Percentiles rank a stretch among this genome's conserved stretches.
These are phyloP conservation scores for Junonia oenone DNA, from an alignment of 2,888 invertebrate species.

Conservation along the genomic window DNA sequence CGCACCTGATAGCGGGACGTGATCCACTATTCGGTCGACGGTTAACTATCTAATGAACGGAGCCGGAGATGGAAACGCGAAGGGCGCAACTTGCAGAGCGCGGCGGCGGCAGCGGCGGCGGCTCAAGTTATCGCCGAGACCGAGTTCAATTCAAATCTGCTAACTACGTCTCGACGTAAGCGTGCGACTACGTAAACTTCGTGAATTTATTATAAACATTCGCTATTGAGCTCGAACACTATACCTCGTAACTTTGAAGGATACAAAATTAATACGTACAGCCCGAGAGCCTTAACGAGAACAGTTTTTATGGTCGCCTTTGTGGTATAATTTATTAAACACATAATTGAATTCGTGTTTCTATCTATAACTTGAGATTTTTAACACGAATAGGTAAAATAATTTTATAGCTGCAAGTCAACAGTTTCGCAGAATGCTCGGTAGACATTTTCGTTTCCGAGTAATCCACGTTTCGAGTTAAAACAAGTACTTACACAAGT, in stretches of 20 bases:
- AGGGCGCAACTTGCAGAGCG: slow-evolving; percentile 38
- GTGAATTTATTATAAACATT: slow-evolving; percentile 39
- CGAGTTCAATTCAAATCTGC: slow-evolving; percentile 46
- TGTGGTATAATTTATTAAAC: background rate
- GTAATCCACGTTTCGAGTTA: background rate
- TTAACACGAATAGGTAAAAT: background rate
- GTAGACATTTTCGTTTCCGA: background rate
- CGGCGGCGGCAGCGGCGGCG: slow-evolving; percentile 32
- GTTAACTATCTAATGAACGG: slow-evolving; percentile 60
- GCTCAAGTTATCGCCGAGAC: slow-evolving; percentile 33
- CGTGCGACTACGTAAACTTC: slow-evolving; percentile 36
- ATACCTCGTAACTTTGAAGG: slow-evolving; percentile 27
- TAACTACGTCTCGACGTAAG: slow-evolving; percentile 51
- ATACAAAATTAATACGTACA: slow-evolving; percentile 20
- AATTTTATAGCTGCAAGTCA: background rate
- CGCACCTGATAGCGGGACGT: slow-evolving; percentile 66
- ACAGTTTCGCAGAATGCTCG: background rate
- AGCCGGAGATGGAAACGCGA: slow-evolving; percentile 52
- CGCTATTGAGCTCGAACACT: slow-evolving; percentile 34
- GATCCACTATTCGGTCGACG: slow-evolving; percentile 57
- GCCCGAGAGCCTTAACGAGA: slow-evolving; percentile 3
- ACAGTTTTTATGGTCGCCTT: background rate
- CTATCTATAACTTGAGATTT: background rate
- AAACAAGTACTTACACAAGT: background rate
- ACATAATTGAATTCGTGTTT: background rate